Evolutionary conservation across 1,140 invertebrate genomes (phyloP).

Genomic region (Mercenaria mercenaria): DNA sequence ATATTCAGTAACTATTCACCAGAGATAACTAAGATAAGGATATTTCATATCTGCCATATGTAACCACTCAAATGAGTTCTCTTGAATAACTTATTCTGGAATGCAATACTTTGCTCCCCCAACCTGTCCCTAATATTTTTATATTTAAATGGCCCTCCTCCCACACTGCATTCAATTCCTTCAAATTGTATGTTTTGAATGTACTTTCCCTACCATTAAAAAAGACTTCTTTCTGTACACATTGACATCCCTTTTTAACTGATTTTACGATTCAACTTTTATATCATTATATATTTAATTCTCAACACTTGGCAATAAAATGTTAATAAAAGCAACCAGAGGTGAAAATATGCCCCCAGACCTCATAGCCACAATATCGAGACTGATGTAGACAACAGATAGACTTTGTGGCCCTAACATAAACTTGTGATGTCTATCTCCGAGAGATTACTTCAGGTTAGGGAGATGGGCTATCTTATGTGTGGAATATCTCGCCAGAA

Average conservation of each 20-base stretch:
- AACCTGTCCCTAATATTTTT: too few species aligned
- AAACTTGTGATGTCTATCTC: conserved; percentile 14
- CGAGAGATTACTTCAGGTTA: background rate
- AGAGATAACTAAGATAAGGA: background rate
- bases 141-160: too few species aligned
- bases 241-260: too few species aligned
- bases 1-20: background rate
- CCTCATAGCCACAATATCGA: background rate
- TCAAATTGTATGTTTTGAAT: too few species aligned
- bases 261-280: background rate
- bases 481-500: conserved; percentile 44
- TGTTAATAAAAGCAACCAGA: background rate
- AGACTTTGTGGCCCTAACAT: background rate
- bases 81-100: too few species aligned
- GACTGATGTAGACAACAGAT: background rate
- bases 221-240: too few species aligned
- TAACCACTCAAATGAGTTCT: background rate
- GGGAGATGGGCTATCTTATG: conserved; percentile 24
- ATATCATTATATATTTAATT: background rate
- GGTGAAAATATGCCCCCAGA: background rate
- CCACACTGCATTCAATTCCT: too few species aligned
- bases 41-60: background rate
- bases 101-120: too few species aligned
- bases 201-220: too few species aligned
- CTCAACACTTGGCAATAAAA: background rate